Conservation (phyloP, 2,797 vertebrate species). For the Lycodopsis pacificus region DNA sequence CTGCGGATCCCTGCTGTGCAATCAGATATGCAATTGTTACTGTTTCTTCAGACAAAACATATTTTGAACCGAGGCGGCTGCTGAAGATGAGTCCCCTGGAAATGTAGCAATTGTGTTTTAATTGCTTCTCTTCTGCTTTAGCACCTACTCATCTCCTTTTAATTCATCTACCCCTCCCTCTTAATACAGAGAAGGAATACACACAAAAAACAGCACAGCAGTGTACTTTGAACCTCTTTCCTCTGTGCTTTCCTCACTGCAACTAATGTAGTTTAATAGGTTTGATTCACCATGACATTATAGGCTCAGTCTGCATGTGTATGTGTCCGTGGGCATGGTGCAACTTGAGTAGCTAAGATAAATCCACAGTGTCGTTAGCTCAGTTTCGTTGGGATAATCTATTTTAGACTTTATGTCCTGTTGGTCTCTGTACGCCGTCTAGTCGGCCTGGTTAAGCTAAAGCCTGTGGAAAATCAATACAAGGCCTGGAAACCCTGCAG, state of each 20-base stretch:
- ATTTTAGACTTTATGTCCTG: conserved; percentile 52
- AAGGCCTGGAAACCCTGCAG: conserved; percentile 37
- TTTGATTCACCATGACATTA: conserved; percentile 61
- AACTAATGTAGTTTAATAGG: conserved; percentile 60
- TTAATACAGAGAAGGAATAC: conserved; percentile 33
- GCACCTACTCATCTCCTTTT: conserved; percentile 38
- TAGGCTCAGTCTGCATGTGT: conserved; percentile 31
- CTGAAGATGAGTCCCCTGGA: conserved; percentile 55
- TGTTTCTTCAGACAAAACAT: conserved; percentile 62
- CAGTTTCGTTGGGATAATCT: conserved; percentile 52
- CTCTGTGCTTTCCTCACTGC: conserved; percentile 55
- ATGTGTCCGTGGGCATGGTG: conserved; percentile 23
- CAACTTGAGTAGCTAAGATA: conserved; percentile 49
- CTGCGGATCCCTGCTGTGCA: conserved; percentile 65
- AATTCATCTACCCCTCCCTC: conserved; percentile 35
- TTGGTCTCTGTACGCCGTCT: conserved; percentile 46
- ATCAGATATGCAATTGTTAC: conserved; percentile 70
- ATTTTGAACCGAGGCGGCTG: conserved; percentile 46
- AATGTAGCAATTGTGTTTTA: conserved; percentile 70
- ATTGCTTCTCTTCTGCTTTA: conserved; percentile 61
- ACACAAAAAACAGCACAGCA: conserved; percentile 29
- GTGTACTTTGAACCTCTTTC: conserved; percentile 59
- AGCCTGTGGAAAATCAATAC: conserved; percentile 64
- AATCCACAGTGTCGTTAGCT: conserved; percentile 50
- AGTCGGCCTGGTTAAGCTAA: conserved; percentile 50